These are phyloP conservation scores for Epinephelus lanceolatus DNA, from an alignment of 2,113 vertebrate species.

Conservation along the genomic window DNA sequence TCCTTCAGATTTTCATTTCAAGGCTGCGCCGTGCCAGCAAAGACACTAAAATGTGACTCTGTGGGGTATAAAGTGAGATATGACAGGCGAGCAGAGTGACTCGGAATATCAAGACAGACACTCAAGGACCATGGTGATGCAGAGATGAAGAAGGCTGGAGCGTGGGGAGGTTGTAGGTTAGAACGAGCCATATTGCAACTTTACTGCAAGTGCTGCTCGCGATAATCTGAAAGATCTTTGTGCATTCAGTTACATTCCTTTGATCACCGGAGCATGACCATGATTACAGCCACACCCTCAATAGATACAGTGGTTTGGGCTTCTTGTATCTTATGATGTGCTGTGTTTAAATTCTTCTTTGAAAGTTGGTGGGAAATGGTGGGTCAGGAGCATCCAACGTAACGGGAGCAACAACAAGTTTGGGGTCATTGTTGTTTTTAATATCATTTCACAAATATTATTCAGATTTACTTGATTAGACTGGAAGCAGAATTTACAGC, in stretches of 20 bases:
- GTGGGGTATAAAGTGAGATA: neutral
- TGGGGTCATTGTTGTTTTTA: neutral
- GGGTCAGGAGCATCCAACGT: neutral
- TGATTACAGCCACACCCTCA: neutral
- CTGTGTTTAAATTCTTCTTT: neutral
- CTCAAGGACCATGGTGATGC: neutral
- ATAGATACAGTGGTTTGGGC: neutral
- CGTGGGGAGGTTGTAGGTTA: neutral
- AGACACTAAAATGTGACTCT: neutral
- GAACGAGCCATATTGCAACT: neutral
- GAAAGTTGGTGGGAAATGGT: neutral
- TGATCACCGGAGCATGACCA: neutral
- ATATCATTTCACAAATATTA: neutral
- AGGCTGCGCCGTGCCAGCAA: neutral
- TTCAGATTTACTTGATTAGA: neutral
- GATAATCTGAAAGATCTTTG: neutral
- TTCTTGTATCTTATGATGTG: neutral
- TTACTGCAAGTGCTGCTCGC: neutral
- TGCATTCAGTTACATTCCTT: neutral
- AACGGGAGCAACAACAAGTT: neutral
- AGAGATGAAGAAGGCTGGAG: neutral
- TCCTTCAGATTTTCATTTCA: constrained; percentile 20
- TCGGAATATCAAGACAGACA: neutral
- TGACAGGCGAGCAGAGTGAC: neutral
- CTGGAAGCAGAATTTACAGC: no score